Base-by-base conservation (phyloP, 1,140 invertebrate genomes). In the Caenorhabditis brenneri region DNA sequence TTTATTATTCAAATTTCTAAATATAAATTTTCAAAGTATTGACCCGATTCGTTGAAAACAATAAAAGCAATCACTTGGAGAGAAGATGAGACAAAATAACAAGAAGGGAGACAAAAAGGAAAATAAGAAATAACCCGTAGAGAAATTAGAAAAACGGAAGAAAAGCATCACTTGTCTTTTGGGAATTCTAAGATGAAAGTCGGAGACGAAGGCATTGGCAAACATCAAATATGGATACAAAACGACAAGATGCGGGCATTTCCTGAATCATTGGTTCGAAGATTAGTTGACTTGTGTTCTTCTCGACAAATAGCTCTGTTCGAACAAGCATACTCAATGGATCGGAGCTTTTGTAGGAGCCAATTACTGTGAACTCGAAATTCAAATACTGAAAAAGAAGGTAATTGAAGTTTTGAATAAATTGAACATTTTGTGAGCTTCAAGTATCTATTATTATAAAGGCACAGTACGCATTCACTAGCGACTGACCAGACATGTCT, bases 181-280 rank as follows among this genome's bases (percentile, higher is more conserved):
- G 65, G 65, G 65, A 42, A 74, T 74, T 46, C 65, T 74, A 33
- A n/a, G 55, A 58, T 27, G 55, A 65, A 36, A 65, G 29, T n/a
- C 24, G 58, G 16, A 36, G n/a, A 74, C 65, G 65, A 74, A 74
- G 65, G 46, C 65, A 74, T n/a, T 74, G 65, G 65, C 65, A 74
- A 7, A 74, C 65, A 74, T 74, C 65, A 74, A 74, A 74, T 22
- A 74, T 42, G 65, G 65, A 74, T 74, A 74, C 36, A 74, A 46
- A 74, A 46, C 22, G 65, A 46, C 65, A 74, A 12, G 36, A 42
- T 10, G 65, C 19, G n/a, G 65, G 65, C 65, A n/a, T 39, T 74
- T 39, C 36, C 65, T 74, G 65, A 15, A 74, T 74, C 65, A 74
- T 74, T 27, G 65, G 65, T 24, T 74, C 65, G n/a, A 74, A 74